Conservation (phyloP, 2,888 invertebrate species). For the Harpalus rufipes region DNA sequence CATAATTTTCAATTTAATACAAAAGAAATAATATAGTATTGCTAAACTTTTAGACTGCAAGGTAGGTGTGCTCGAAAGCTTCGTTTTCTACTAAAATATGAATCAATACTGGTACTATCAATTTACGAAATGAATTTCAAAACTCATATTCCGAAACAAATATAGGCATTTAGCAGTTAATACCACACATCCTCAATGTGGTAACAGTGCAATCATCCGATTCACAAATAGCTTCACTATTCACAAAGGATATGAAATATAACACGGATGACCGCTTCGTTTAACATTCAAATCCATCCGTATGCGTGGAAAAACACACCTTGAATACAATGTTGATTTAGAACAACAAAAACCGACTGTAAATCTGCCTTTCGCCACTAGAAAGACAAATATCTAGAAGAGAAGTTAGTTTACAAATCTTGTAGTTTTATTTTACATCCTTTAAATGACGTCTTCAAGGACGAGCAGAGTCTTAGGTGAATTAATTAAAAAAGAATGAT, state of each 20-base stretch:
- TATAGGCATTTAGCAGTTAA: slow-evolving; percentile 26
- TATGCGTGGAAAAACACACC: not conserved
- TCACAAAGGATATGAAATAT: slow-evolving; percentile 22
- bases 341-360: slow-evolving; percentile 23
- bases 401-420: slow-evolving; percentile 19
- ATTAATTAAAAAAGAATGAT: slow-evolving; percentile 14
- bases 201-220: slow-evolving; percentile 14
- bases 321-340: slow-evolving; percentile 7
- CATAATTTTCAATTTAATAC: too few relatives aligned
- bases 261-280: slow-evolving; percentile 34
- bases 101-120: not conserved
- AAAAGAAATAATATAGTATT: too few relatives aligned
- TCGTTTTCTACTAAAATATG: not conserved
- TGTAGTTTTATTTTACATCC: not conserved
- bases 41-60: too few relatives aligned
- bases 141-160: slow-evolving; percentile 18
- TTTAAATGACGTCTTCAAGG: slow-evolving; percentile 16
- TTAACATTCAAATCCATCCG: slow-evolving; percentile 25
- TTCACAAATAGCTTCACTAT: slow-evolving; percentile 18
- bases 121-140: slow-evolving; percentile 36
- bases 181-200: slow-evolving; percentile 14
- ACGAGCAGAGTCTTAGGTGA: not conserved
- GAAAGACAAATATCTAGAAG: not conserved
- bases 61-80: not conserved
- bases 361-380: slow-evolving; percentile 30